Base-by-base conservation (phyloP, 1,140 invertebrate species). In the Cyphomyrmex costatus region DNA sequence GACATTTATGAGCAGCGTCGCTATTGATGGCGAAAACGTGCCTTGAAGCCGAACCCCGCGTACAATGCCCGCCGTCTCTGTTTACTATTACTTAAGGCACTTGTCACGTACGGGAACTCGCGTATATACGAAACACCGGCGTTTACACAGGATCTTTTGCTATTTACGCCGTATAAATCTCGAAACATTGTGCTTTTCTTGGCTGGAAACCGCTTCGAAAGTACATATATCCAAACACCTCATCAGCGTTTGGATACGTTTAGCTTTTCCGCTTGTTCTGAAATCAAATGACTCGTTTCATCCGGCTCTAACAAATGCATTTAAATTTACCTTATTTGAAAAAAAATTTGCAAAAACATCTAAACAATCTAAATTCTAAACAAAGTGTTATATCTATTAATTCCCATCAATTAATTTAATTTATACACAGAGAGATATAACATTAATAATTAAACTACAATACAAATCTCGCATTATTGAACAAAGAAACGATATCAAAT, bases 11-110 rank as follows among this genome's bases (percentile, higher is more conserved):
- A 88, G 53, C 27, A 36, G 51, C 3, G n/a, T 71, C 33, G 16
- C 21, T 24, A 74, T 80, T 76, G 76, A 82, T 63, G 71, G 68
- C 21, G 53, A 85, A 10, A 27, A 89, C 68, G 70, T 80, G 87
- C 83, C 68, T 56, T 16, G 49, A 19, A 51, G 66, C 46, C 30
- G 21, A 42, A 19, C 19, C 7, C 6, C 21, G 42, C 56, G 33
- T 68, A 78, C 68, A 60, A 83, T 60, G 60, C 61, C 30, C 30
- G 61, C 51, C 27, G 46, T 46, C 71, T 58, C 42, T 90, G 89
- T 90, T 90, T 90, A 85, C 89, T 63, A 90, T 90, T 88, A 90
- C 89, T 90, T 82, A 86, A 68, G 65, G 82, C 60, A 78, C 89
- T 86, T 65, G 79, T 86, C 88, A 87, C 89, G 86, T 90, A 90